Percentiles rank a stretch among this genome's conserved stretches.
Evolutionary conservation across 2,113 vertebrate genomes (phyloP).

Genomic region (Brachyhypopomus occidentalis): DNA sequence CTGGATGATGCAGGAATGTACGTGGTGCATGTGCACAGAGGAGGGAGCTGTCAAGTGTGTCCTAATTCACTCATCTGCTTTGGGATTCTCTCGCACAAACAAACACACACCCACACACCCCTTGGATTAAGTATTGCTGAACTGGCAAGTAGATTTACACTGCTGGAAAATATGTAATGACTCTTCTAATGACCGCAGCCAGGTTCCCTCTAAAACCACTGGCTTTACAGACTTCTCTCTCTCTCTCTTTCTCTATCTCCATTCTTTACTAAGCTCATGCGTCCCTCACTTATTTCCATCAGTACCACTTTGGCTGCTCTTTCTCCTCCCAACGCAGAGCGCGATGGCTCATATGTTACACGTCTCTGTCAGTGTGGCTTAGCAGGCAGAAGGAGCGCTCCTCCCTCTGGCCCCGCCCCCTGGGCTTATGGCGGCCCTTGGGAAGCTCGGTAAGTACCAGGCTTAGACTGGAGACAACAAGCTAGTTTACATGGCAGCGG

Average conservation of each 20-base stretch:
- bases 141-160: constrained; percentile 56
- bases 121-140: constrained; percentile 36
- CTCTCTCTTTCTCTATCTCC: constrained; percentile 2
- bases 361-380: too few species aligned
- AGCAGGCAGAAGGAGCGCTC: too few species aligned
- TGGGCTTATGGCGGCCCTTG: not conserved
- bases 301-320: not conserved
- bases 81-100: not conserved
- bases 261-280: not conserved
- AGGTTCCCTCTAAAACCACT: constrained; percentile 2
- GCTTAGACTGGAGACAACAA: not conserved
- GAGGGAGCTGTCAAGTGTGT: too few species aligned
- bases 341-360: too few species aligned
- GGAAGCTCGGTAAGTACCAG: not conserved
- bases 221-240: not conserved
- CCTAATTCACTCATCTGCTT: not conserved
- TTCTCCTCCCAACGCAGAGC: too few species aligned
- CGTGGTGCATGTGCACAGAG: too few species aligned
- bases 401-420: not conserved
- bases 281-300: not conserved
- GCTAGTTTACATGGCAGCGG: not conserved
- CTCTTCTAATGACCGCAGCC: constrained; percentile 16
- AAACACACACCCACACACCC: not conserved
- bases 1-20: too few species aligned
- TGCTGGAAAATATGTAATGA: constrained; percentile 36